Percentiles rank a stretch among this genome's conserved stretches.
These are phyloP conservation scores for Dipodomys spectabilis DNA, from an alignment of 2,113 vertebrate species.

Conservation along the genomic window DNA sequence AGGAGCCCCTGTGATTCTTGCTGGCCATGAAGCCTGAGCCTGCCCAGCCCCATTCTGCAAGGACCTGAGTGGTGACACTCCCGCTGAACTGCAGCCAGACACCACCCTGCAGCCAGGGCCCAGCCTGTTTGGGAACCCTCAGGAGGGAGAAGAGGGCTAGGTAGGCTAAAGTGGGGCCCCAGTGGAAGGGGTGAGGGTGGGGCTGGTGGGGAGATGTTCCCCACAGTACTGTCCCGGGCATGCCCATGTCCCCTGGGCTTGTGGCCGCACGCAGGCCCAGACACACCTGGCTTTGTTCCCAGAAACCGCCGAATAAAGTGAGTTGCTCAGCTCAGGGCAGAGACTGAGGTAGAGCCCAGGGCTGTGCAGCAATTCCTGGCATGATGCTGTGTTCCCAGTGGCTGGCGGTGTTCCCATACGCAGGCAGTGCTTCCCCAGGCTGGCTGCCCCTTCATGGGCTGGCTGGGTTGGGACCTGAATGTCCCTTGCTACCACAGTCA, in stretches of 20 bases:
- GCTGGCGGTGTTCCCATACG: not conserved
- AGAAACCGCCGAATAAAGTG: not conserved
- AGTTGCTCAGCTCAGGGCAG: not conserved
- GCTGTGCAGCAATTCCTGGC: accelerated
- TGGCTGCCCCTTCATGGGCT: no score
- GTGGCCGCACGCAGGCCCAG: conserved; percentile 40
- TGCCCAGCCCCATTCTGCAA: not conserved
- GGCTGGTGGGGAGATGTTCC: not conserved
- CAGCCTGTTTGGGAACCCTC: not conserved
- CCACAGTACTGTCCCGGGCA: not conserved
- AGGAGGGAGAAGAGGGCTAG: not conserved
- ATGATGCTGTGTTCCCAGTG: accelerated
- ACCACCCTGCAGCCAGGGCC: not conserved
- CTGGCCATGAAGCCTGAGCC: not conserved
- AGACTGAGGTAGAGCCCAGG: not conserved
- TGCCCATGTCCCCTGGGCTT: not conserved
- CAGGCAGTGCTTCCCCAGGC: no score
- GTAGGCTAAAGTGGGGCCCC: conserved; percentile 32
- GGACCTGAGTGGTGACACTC: not conserved
- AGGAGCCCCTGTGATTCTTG: not conserved
- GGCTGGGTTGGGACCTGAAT: not conserved
- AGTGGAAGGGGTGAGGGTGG: not conserved
- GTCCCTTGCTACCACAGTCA: not conserved
- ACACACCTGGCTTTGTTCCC: not conserved
- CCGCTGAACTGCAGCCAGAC: not conserved